Evolutionary conservation across 2,797 vertebrate species (phyloP), one percentile per base, ranked within the genome.

Genomic region (Scolopax rusticola): DNA sequence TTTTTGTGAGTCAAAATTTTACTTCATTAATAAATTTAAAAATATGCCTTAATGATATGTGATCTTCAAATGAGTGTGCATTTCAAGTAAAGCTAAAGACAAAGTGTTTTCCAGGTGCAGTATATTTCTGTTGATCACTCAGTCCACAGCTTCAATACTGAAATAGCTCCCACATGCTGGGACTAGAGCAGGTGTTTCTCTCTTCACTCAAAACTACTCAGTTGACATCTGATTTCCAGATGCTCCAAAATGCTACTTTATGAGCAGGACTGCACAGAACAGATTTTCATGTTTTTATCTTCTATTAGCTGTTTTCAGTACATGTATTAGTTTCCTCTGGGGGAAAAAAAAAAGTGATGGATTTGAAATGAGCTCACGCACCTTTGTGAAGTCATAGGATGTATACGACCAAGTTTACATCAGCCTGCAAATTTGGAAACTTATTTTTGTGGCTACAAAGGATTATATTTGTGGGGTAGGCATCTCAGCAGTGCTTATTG

Each of bases 211-310:
- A 15, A 84, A 38, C 33, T 36, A 50, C 17, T 8, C 40, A 23
- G n/a, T 17, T 91, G 86, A 88, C 21, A 59, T 86, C 41, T 60
- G 80, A 93, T 73, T 90, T 91, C 77, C 83, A 87, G 63, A 60
- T 84, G 63, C 57, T 92, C 51, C 64, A 30, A 79, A 89, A 48
- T 83, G 47, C 16, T 70, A 27, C 41, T 36, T 68, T 59, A 15
- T 78, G 36, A 36, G 36, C 36, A 36, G 36, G 36, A 36, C 36
- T 36, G 36, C 36, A 36, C 36, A 36, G 36, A 36, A 36, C 8
- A 36, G 36, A 36, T 36, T 36, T 36, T 36, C 27, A 16, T 28
- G 14, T 51, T 87, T 21, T 75, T 74, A 16, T 40, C 12, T 79
- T 80, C 61, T 73, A 57, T 65, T 84, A 13, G 3, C 14, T 69